Percentiles rank a stretch among this genome's conserved stretches.
Evolutionary conservation across 92 coral and sea anemone species (phyloP).

Genomic region (Chrysogorgia sp.): DNA sequence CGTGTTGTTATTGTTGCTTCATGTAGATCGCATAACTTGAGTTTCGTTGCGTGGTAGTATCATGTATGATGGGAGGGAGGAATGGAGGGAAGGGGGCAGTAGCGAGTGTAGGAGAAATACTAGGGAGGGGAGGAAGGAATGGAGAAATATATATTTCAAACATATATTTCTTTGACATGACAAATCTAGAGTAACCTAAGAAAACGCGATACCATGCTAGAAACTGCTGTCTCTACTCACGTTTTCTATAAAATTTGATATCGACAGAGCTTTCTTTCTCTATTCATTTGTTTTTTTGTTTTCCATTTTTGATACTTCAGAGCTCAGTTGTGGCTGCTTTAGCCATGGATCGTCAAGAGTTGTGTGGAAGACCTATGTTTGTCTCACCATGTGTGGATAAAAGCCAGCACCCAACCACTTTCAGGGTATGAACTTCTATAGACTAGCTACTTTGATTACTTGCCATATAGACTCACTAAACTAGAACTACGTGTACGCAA

Average conservation of each 20-base stretch:
- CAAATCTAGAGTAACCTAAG: too few species aligned
- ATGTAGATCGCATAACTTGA: too few species aligned
- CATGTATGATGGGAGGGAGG: too few species aligned
- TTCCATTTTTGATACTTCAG: conserved; percentile 32
- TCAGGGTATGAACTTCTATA: conserved; percentile 66
- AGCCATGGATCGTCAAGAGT: conserved; percentile 83
- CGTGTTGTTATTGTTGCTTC: background rate
- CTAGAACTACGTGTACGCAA: background rate
- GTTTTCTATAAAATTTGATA: too few species aligned
- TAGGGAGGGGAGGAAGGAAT: too few species aligned
- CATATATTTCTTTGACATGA: too few species aligned
- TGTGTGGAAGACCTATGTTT: conserved; percentile 95
- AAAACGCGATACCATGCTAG: too few species aligned
- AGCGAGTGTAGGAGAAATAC: too few species aligned
- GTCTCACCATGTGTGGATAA: conserved; percentile 93
- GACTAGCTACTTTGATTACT: background rate
- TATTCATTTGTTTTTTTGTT: background rate
- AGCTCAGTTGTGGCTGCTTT: conserved; percentile 86
- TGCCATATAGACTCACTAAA: background rate
- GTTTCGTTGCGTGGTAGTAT: too few species aligned
- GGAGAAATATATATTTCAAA: too few species aligned
- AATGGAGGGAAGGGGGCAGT: too few species aligned
- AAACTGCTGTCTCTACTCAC: too few species aligned
- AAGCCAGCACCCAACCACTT: conserved; percentile 79
- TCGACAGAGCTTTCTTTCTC: background rate